phyloP scores from a whole-genome alignment of 2,888 invertebrate species.

The Tricholauxania praeusta region DNA sequence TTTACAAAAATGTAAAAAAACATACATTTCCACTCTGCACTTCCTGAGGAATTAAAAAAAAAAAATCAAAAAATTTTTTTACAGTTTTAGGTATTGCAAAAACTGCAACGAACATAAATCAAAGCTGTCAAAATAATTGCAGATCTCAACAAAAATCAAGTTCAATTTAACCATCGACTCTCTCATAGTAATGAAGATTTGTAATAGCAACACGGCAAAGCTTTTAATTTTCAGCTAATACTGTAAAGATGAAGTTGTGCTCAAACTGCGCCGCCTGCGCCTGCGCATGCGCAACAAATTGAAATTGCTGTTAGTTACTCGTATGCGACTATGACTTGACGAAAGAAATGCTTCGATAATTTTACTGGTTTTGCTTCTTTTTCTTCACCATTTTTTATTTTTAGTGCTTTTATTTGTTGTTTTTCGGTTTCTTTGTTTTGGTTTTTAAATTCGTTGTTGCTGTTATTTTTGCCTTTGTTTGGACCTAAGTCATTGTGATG shows the following conservation, averaged over 20 bases:
- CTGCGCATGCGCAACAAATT: not conserved
- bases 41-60: too few species aligned
- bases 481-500: not conserved
- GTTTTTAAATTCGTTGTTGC: slow-evolving; percentile 14
- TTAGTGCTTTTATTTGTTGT: not conserved
- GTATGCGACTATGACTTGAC: not conserved
- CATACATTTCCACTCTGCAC: too few species aligned
- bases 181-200: not conserved
- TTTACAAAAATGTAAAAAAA: too few species aligned
- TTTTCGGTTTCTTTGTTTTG: slow-evolving; percentile 10
- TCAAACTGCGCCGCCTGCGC: not conserved
- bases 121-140: not conserved
- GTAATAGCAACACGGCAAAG: not conserved
- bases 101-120: not conserved
- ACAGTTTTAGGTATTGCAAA: not conserved
- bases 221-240: too few species aligned
- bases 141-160: not conserved
- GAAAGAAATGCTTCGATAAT: not conserved
- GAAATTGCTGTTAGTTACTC: too few species aligned
- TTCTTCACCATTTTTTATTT: too few species aligned
- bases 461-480: slow-evolving; percentile 2
- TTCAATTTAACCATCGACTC: slow-evolving; percentile 4
- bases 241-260: not conserved
- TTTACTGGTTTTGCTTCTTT: not conserved
- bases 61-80: too few species aligned